phyloP scores from a whole-genome alignment of 2,888 invertebrate species.

The Harmothoe impar region DNA sequence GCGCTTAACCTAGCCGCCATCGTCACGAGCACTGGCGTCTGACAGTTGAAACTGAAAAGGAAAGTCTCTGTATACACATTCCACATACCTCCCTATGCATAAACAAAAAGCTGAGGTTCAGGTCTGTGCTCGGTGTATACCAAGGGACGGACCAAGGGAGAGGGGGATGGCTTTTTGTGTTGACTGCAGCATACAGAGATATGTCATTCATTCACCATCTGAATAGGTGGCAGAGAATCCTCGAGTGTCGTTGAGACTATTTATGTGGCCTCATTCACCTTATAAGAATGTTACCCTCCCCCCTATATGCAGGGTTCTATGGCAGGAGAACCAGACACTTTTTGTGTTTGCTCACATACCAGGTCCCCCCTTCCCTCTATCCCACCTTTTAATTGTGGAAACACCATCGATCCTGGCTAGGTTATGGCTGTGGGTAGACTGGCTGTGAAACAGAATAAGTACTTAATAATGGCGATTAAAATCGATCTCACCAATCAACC shows the following conservation, averaged over 20 bases:
- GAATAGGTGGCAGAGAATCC: not conserved
- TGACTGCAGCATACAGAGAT: not conserved
- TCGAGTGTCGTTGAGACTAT: not conserved
- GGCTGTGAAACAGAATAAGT: not conserved
- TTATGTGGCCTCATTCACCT: not conserved
- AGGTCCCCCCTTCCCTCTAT: not conserved
- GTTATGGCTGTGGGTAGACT: not conserved
- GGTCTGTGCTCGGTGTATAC: not conserved
- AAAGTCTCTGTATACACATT: not conserved
- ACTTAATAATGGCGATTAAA: not conserved
- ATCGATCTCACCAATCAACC: not conserved
- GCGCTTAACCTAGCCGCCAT: not conserved
- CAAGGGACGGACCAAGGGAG: not conserved
- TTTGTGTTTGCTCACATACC: not conserved
- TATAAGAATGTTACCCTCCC: constrained; percentile 1
- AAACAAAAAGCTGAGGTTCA: too few species aligned
- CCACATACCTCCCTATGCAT: not conserved
- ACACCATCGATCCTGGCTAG: not conserved
- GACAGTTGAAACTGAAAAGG: not conserved
- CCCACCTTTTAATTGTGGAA: too few species aligned
- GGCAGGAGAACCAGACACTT: not conserved
- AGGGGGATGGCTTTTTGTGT: not conserved
- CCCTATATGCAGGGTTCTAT: not conserved
- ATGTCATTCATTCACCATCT: not conserved
- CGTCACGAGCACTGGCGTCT: not conserved